A percentile compares a stretch with the other conserved stretches of the same genome.
These are phyloP conservation scores for Gymnoscopelus braueri DNA, from an alignment of 2,797 vertebrate species.

Conservation along the genomic window DNA sequence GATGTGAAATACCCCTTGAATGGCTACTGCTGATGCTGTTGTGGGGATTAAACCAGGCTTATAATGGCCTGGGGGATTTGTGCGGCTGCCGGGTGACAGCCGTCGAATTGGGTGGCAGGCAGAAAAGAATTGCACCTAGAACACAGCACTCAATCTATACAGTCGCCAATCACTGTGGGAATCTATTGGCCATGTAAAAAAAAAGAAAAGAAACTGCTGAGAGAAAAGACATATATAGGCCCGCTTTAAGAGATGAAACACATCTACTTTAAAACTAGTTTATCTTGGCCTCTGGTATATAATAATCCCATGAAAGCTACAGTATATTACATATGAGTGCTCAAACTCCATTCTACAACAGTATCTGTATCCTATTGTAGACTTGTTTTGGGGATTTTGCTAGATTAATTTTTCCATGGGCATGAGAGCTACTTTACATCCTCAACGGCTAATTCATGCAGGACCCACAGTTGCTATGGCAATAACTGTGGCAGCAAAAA, in stretches of 20 bases:
- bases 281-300: conserved; percentile 39
- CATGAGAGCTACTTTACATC: conserved; percentile 70
- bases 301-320: conserved; percentile 63
- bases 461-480: conserved; percentile 81
- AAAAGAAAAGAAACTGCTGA: conserved; percentile 1
- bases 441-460: conserved; percentile 66
- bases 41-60: conserved; percentile 77
- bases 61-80: conserved; percentile 81
- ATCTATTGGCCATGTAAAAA: conserved; percentile 62
- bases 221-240: conserved; percentile 55
- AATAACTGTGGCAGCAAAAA: conserved; percentile 65
- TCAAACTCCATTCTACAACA: conserved; percentile 61
- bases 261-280: conserved; percentile 11
- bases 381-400: conserved; percentile 79
- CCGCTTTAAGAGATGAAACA: conserved; percentile 38
- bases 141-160: conserved; percentile 66
- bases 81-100: conserved; percentile 73
- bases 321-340: conserved; percentile 56
- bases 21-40: conserved; percentile 67
- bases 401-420: conserved; percentile 74
- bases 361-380: conserved; percentile 57
- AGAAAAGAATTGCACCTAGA: conserved; percentile 67
- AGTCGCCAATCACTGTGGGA: conserved; percentile 69
- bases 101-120: conserved; percentile 72
- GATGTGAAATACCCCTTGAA: conserved; percentile 70